Evolutionary conservation across 1,140 invertebrate species (phyloP).

Genomic region (Apis florea): DNA sequence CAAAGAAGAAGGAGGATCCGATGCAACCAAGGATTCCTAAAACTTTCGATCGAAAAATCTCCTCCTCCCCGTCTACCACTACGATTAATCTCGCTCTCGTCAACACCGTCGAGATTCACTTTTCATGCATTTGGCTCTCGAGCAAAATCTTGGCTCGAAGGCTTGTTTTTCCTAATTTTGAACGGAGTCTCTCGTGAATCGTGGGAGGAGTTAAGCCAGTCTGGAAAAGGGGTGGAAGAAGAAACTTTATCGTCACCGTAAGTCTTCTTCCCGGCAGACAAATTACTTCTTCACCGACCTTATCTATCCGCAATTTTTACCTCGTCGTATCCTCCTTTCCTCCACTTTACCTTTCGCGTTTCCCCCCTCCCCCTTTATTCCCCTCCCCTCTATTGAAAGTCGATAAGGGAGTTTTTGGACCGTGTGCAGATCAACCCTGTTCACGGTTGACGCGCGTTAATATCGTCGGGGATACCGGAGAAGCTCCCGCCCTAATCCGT

Average conservation of each 20-base stretch:
- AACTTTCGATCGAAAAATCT: no score
- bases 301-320: constrained; percentile 65
- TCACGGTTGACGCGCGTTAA: constrained; percentile 52
- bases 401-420: background rate
- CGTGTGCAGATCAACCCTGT: background rate
- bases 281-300: constrained; percentile 60
- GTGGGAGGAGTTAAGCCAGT: constrained; percentile 58
- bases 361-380: background rate
- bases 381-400: no score
- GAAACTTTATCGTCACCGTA: constrained; percentile 65
- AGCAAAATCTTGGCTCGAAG: background rate
- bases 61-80: no score
- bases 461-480: constrained; percentile 46
- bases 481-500: constrained; percentile 59
- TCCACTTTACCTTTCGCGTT: background rate
- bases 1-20: no score
- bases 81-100: no score
- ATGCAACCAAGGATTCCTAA: no score
- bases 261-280: constrained; percentile 50
- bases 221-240: constrained; percentile 18
- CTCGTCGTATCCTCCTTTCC: background rate
- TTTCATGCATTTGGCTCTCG: no score
- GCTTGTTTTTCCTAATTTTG: constrained; percentile 14
- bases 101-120: no score
- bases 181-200: constrained; percentile 12